A percentile compares a stretch with the other conserved stretches of the same genome.
Evolutionary conservation across 1,140 invertebrate genomes (phyloP).

Genomic region (Heliconius melpomene): DNA sequence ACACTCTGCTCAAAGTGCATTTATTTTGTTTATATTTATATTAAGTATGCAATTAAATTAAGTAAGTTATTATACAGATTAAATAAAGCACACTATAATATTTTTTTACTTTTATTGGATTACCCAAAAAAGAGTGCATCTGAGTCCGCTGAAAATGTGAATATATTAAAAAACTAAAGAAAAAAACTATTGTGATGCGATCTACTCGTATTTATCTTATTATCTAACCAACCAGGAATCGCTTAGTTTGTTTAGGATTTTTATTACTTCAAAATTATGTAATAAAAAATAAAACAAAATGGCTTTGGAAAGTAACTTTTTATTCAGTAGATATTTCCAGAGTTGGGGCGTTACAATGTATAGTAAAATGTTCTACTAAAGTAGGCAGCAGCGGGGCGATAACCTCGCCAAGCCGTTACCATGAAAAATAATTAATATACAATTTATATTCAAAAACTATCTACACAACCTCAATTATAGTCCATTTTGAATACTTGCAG

Average conservation of each 20-base stretch:
- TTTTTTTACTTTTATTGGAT: slow-evolving; percentile 19
- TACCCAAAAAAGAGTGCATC: not conserved
- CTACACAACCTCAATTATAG: slow-evolving; percentile 13
- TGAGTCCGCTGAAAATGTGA: too few relatives aligned
- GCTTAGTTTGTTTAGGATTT: too few relatives aligned
- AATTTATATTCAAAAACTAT: slow-evolving; percentile 10
- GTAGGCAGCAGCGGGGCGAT: not conserved
- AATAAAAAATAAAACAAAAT: not conserved
- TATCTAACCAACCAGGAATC: too few relatives aligned
- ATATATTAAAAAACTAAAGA: too few relatives aligned
- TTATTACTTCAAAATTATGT: not conserved
- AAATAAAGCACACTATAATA: slow-evolving; percentile 22
- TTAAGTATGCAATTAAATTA: not conserved
- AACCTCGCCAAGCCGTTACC: not conserved
- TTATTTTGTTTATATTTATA: slow-evolving; percentile 43
- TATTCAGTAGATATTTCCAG: slow-evolving; percentile 4
- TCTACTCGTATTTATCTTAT: too few relatives aligned
- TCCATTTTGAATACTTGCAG: not conserved
- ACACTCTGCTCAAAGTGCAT: slow-evolving; percentile 56
- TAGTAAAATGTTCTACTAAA: slow-evolving; percentile 4
- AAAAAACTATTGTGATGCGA: too few relatives aligned
- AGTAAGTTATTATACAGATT: slow-evolving; percentile 5
- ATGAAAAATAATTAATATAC: slow-evolving; percentile 3
- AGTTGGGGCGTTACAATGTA: slow-evolving; percentile 10
- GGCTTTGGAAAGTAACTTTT: not conserved